phyloP scores from a whole-genome alignment of 2,888 invertebrate species.

The Pimpla rufipes region DNA sequence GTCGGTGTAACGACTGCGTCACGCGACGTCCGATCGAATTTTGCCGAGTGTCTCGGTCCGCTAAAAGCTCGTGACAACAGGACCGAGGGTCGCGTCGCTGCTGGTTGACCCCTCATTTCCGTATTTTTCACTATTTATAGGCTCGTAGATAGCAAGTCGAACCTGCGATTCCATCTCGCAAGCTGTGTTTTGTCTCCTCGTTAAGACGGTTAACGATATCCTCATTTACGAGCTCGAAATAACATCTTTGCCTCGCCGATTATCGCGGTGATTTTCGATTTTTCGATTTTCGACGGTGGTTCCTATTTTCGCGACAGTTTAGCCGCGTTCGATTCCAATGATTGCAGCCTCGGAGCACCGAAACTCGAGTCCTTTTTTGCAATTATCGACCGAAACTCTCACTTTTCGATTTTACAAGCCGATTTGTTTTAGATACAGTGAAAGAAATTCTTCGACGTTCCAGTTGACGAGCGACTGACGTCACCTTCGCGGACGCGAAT shows the following conservation, averaged over 20 bases:
- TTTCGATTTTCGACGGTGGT: background rate
- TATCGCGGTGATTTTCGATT: background rate
- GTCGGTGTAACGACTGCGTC: background rate
- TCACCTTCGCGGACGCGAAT: conserved; percentile 39
- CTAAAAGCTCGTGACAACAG: conserved; percentile 24
- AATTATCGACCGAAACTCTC: conserved; percentile 18
- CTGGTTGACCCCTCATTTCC: conserved; percentile 8
- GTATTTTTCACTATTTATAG: conserved; percentile 36
- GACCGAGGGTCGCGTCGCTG: background rate
- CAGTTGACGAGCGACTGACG: conserved; percentile 28
- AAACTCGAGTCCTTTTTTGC: background rate
- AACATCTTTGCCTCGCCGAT: background rate
- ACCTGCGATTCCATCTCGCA: background rate
- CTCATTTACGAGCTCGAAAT: background rate
- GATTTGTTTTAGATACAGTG: background rate
- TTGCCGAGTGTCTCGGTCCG: background rate
- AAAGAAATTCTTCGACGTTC: conserved; percentile 12
- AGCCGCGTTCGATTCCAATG: background rate
- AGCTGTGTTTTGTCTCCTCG: conserved; percentile 42
- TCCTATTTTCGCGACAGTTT: conserved; percentile 9
- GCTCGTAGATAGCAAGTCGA: background rate
- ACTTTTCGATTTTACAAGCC: background rate
- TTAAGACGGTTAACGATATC: conserved; percentile 47
- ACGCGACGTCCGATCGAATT: background rate
- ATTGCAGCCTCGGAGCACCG: background rate